Evolutionary conservation across 2,888 invertebrate genomes (phyloP), one percentile per base, ranked within the genome.

Genomic region (Coelogynopora nodosa): DNA sequence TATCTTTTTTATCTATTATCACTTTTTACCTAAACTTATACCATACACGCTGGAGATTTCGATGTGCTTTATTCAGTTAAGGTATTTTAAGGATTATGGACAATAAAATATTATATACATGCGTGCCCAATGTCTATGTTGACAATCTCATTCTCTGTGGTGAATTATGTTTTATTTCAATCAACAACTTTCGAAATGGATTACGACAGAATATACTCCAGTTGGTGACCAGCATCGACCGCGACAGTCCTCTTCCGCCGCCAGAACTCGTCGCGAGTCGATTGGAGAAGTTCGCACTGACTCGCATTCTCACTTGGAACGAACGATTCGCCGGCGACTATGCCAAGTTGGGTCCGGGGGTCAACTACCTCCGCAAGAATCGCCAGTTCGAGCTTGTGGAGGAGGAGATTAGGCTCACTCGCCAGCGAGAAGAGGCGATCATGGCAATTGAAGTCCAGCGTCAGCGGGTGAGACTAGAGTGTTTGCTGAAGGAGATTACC

Each of bases 261-360:
- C 94, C 94, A 0, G 90, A 91, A 86, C 87, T 90, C 86, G 92
- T 91, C 18, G 93, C 93, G 0, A 90, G 91, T 81, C 90, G 89
- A 30, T 90, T 94, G 86, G 93, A 93, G 89, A 89, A 90, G 13
- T 89, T 91, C 80, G 90, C 93, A n/a, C 89, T 93, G 18, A 91
- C 91, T 89, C 90, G 91, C 10, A 90, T 94, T 30, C 92, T 93
- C 84, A 90, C 91, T 67, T 94, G 94, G 94, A 89, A 93, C 87
- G 90, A 91, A 0, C 91, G 91, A 82, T 94, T 90, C 90, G 92
- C 93, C 13, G 88, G 90, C 1, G 91, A 90, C 10, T 93, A 93
- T 89, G 92, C 91, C 88, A 91, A 92, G 89, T 90, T 94, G 13
- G 89, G 90, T 0, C 89, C 93, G 30, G 93, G 92, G 0, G 93